Evolutionary conservation across 1,140 invertebrate genomes (phyloP).

Genomic region (Phortica variegata): DNA sequence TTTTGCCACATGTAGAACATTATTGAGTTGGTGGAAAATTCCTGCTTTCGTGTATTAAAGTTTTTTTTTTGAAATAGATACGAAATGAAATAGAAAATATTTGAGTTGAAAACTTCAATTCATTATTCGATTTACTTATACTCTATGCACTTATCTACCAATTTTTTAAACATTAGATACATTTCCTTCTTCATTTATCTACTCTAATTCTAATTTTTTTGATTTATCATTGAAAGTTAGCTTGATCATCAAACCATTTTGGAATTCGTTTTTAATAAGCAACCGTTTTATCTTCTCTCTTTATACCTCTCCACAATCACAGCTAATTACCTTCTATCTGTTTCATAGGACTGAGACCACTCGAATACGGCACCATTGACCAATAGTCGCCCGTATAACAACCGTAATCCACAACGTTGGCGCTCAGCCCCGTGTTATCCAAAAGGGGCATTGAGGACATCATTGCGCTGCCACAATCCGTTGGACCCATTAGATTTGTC

Average conservation of each 20-base stretch:
- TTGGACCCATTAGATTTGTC: slow-evolving; percentile 50
- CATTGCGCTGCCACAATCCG: slow-evolving; percentile 45
- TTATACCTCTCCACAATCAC: not conserved
- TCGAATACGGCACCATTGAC: slow-evolving; percentile 35
- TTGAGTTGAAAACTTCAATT: not conserved
- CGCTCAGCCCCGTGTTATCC: slow-evolving; percentile 41
- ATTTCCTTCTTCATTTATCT: not conserved
- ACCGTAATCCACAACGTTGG: slow-evolving; percentile 42
- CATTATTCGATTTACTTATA: not conserved
- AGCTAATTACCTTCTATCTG: slow-evolving; percentile 48
- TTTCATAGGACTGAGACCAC: slow-evolving; percentile 52
- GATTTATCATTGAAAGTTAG: not conserved
- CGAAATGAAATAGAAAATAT: not conserved
- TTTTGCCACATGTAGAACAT: no score
- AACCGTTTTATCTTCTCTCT: not conserved
- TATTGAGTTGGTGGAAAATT: no score
- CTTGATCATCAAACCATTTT: not conserved
- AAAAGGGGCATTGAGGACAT: slow-evolving; percentile 49
- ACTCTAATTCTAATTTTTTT: not conserved
- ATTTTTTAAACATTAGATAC: no score
- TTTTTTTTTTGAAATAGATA: not conserved
- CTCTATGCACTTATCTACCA: no score
- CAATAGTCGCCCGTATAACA: slow-evolving; percentile 49
- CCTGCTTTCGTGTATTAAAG: no score
- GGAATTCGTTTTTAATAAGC: not conserved